Conservation (phyloP, 2,113 vertebrate species). For the Eptesicus fuscus region DNA sequence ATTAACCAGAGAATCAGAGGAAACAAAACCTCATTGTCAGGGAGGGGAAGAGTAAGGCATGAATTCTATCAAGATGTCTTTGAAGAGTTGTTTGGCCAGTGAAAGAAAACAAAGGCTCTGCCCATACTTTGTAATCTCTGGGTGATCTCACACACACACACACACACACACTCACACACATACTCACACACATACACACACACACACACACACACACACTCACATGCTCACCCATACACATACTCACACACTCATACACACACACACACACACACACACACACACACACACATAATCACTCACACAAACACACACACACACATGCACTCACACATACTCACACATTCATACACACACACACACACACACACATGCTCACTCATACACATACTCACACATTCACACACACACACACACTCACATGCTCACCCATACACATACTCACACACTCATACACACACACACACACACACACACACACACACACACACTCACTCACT, state of each 20-base stretch:
- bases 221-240: not conserved
- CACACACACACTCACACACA: not conserved
- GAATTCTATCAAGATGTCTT: not conserved
- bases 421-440: not conserved
- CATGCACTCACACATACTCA: not conserved
- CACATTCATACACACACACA: not conserved
- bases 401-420: not conserved
- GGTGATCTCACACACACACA: not conserved
- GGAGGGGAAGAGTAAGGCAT: not conserved
- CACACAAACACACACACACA: not conserved
- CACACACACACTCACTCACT: not conserved
- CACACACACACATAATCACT: not conserved
- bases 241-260: not conserved
- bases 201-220: not conserved
- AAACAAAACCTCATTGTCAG: not conserved
- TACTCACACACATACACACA: not conserved
- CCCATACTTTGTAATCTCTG: not conserved
- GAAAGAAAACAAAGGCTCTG: not conserved
- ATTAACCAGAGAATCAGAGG: not conserved
- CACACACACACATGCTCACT: not conserved
- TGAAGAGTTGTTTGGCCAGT: not conserved
- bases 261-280: not conserved
- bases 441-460: not conserved
- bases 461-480: too few relatives aligned
- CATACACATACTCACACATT: not conserved